A percentile compares a stretch with the other conserved stretches of the same genome.
Evolutionary conservation across 2,113 vertebrate species (phyloP).

Genomic region (Channa argus): DNA sequence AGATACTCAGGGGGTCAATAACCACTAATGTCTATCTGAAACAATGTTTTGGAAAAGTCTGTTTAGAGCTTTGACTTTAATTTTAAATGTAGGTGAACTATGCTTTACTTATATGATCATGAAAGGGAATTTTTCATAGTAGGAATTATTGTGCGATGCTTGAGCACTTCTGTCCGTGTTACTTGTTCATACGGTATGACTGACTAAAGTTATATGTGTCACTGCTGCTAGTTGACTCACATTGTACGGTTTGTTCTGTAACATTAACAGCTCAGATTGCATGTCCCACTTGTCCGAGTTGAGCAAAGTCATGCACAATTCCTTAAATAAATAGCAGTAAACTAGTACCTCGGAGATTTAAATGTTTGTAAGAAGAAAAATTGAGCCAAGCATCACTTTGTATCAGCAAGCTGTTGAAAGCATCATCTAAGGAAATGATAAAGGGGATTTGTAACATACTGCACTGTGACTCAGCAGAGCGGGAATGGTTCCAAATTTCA

Average conservation of each 20-base stretch:
- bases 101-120: too few species aligned
- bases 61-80: too few species aligned
- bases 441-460: constrained; percentile 26
- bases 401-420: constrained; percentile 7
- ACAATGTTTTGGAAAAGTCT: too few species aligned
- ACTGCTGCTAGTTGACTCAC: constrained; percentile 2
- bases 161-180: background rate
- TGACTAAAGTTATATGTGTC: background rate
- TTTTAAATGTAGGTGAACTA: too few species aligned
- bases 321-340: constrained; percentile 33
- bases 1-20: too few species aligned
- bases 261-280: constrained; percentile 11
- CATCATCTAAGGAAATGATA: background rate
- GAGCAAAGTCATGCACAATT: constrained; percentile 1
- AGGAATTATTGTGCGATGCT: background rate
- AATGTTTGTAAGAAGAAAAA: constrained; percentile 31
- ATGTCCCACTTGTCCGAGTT: constrained; percentile 35
- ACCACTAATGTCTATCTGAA: too few species aligned
- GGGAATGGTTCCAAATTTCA: background rate
- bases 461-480: background rate
- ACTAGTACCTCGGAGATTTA: constrained; percentile 12
- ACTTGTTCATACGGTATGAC: background rate
- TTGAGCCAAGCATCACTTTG: constrained; percentile 15
- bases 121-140: too few species aligned
- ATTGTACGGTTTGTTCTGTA: background rate